phyloP scores from a whole-genome alignment of 2,797 vertebrate species.

The Ciconia nigra region DNA sequence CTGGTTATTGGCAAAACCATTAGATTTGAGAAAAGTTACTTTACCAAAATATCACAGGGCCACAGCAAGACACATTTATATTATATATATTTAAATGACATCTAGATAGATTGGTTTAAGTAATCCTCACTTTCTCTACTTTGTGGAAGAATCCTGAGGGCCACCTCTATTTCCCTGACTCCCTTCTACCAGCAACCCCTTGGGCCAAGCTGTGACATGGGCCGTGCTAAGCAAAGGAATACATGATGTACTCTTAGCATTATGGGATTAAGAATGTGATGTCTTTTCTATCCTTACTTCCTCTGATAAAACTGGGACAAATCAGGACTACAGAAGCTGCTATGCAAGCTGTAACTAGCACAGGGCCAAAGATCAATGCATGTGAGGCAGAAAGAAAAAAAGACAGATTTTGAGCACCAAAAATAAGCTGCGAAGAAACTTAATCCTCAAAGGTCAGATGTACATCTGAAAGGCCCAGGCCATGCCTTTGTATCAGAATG shows the following conservation, averaged over 20 bases:
- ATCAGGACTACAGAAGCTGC: neutral
- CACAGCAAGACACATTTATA: neutral
- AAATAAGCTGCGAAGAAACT: constrained; percentile 55
- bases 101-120: neutral
- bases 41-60: neutral
- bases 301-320: neutral
- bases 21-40: neutral
- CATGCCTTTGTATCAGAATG: constrained; percentile 41
- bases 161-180: neutral
- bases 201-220: neutral
- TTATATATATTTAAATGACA: neutral
- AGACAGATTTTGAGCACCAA: neutral
- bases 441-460: constrained; percentile 59
- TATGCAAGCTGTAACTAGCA: neutral
- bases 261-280: neutral
- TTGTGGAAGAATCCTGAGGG: neutral
- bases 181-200: neutral
- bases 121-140: neutral
- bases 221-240: neutral
- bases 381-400: neutral
- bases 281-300: neutral
- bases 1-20: neutral
- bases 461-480: constrained; percentile 34
- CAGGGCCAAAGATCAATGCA: neutral
- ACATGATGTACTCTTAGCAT: rapidly evolving